Conservation (phyloP, 2,888 invertebrate species). For the Phengaris arion region DNA sequence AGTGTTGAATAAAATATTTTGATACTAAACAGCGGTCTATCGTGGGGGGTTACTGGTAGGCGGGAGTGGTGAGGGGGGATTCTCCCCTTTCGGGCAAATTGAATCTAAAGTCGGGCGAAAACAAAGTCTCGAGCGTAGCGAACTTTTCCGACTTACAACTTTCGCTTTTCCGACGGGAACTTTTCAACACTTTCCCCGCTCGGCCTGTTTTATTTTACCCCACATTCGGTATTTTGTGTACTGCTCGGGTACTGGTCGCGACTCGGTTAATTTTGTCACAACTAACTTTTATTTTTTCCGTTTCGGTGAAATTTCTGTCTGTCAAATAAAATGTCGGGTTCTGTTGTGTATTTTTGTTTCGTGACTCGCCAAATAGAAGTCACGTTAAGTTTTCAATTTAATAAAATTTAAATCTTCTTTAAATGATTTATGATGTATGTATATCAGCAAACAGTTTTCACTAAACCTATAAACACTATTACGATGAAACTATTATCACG, state of each 20-base stretch:
- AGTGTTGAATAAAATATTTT: conserved; percentile 8
- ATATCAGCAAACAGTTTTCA: no score
- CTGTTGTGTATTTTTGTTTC: no score
- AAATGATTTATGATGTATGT: no score
- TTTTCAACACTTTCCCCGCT: conserved; percentile 67
- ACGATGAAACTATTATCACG: no score
- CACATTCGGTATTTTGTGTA: conserved; percentile 15
- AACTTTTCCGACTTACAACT: conserved; percentile 66
- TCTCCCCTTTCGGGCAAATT: conserved; percentile 19
- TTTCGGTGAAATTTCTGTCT: no score
- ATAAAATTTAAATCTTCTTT: no score
- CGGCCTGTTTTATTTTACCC: conserved; percentile 45
- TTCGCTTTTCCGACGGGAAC: conserved; percentile 66
- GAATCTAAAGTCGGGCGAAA: conserved; percentile 47
- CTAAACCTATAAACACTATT: no score
- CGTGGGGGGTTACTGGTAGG: conserved; percentile 4
- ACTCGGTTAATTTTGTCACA: neutral
- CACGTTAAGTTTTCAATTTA: no score
- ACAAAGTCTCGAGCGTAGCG: conserved; percentile 63
- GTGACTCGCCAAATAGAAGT: no score
- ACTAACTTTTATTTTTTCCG: neutral
- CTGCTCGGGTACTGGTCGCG: neutral
- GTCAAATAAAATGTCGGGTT: no score
- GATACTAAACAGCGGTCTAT: conserved; percentile 30
- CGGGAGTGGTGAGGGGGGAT: neutral